A percentile compares a stretch with the other conserved stretches of the same genome.
Evolutionary conservation across 92 coral and sea anemone species (phyloP).

Genomic region (Meandrina meandrites): DNA sequence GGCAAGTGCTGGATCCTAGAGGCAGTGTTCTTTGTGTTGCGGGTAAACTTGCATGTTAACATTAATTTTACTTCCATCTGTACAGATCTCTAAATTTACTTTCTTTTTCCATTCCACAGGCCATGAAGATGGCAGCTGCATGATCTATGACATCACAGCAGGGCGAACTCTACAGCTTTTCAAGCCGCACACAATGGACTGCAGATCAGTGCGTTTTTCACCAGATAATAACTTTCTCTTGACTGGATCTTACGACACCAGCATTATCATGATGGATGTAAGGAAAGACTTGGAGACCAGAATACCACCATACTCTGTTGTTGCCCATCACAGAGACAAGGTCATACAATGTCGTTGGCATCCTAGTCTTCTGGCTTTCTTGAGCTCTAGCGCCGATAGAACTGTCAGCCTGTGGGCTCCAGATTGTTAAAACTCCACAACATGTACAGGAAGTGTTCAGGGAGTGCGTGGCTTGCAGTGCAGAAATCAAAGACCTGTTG

Average conservation of each 20-base stretch:
- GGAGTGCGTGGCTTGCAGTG: background rate
- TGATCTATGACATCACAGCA: slow-evolving; percentile 96
- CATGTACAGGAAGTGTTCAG: background rate
- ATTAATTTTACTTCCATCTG: background rate
- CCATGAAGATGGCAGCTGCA: slow-evolving; percentile 95
- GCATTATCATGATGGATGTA: slow-evolving; percentile 74
- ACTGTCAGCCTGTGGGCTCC: slow-evolving; percentile 89
- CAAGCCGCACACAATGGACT: slow-evolving; percentile 93
- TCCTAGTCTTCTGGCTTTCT: slow-evolving; percentile 74
- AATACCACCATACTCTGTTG: slow-evolving; percentile 77
- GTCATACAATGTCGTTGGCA: slow-evolving; percentile 99
- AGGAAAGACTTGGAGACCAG: slow-evolving; percentile 69
- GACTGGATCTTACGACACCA: slow-evolving; percentile 93
- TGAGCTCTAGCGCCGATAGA: slow-evolving; percentile 96
- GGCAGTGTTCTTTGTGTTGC: background rate
- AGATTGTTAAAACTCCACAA: slow-evolving; percentile 41
- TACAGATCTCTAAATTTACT: background rate
- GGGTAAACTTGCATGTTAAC: background rate
- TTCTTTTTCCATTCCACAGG: slow-evolving; percentile 53
- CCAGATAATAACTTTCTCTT: slow-evolving; percentile 88
- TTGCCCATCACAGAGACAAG: slow-evolving; percentile 89
- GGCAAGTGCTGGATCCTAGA: background rate
- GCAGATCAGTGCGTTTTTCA: slow-evolving; percentile 96
- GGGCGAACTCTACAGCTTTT: slow-evolving; percentile 87
- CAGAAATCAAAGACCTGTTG: too few species aligned